A percentile compares a stretch with the other conserved stretches of the same genome.
phyloP scores from a whole-genome alignment of 2,797 vertebrate genomes.

The Intellagama lesueurii region DNA sequence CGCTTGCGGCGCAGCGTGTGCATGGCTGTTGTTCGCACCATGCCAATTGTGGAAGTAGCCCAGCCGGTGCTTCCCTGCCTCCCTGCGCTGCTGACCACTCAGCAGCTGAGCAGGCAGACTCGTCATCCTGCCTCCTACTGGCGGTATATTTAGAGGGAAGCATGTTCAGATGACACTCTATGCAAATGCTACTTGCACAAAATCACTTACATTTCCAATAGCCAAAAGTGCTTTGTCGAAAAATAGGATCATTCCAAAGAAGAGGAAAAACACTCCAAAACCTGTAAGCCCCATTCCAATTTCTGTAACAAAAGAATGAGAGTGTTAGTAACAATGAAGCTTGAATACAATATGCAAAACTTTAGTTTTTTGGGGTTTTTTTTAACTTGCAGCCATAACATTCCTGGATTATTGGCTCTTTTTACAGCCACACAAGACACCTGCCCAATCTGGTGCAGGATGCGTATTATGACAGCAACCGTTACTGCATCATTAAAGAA shows the following conservation, averaged over 20 bases:
- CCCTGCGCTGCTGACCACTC: no score
- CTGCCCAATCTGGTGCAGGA: neutral
- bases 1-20: no score
- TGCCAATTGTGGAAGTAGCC: no score
- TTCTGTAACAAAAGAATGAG: constrained; percentile 79
- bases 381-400: neutral
- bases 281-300: constrained; percentile 96
- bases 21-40: no score
- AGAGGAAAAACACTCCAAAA: constrained; percentile 97
- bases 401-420: neutral
- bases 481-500: neutral
- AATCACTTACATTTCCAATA: constrained; percentile 93
- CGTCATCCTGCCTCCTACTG: no score
- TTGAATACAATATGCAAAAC: neutral
- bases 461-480: neutral
- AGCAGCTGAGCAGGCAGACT: no score
- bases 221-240: constrained; percentile 97
- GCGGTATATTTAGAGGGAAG: neutral
- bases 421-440: neutral
- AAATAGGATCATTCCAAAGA: constrained; percentile 98
- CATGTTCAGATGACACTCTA: constrained; percentile 17
- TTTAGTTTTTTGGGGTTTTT: neutral
- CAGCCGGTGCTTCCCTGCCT: no score
- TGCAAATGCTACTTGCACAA: neutral
- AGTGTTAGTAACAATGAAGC: neutral